phyloP scores from a whole-genome alignment of 2,113 vertebrate genomes.

The Cynopterus brachyotis region DNA sequence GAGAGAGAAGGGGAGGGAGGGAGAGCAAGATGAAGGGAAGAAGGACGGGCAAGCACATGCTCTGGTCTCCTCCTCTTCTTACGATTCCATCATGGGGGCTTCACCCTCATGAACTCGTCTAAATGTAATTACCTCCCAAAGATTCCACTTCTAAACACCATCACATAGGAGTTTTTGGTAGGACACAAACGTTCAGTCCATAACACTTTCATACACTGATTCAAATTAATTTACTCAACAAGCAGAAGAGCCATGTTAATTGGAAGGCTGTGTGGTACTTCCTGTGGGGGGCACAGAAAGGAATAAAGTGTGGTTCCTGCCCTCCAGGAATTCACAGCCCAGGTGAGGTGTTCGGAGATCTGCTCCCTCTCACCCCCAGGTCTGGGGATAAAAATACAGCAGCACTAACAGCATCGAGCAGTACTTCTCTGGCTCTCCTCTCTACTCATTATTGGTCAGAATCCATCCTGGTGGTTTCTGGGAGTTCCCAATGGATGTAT shows the following conservation, averaged over 20 bases:
- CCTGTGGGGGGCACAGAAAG: not conserved
- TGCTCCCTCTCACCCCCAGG: not conserved
- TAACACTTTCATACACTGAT: not conserved
- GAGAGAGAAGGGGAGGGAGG: too few species aligned
- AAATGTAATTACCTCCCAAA: not conserved
- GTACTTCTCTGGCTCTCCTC: not conserved
- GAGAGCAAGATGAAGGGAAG: too few species aligned
- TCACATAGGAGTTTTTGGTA: not conserved
- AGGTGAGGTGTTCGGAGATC: not conserved
- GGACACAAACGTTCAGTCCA: not conserved
- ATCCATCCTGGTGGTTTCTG: not conserved
- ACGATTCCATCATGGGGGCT: not conserved
- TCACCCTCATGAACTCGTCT: not conserved
- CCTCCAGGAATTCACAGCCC: not conserved
- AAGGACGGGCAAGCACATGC: too few species aligned
- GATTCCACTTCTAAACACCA: not conserved
- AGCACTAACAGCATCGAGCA: not conserved
- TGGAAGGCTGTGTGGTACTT: not conserved
- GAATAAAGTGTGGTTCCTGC: not conserved
- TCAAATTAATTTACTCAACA: not conserved
- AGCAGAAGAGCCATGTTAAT: not conserved
- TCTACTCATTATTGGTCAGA: not conserved
- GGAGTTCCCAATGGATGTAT: not conserved
- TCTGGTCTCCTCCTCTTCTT: not conserved
- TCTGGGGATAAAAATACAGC: not conserved